phyloP scores from a whole-genome alignment of 2,797 vertebrate species.

The Glyptemys insculpta region DNA sequence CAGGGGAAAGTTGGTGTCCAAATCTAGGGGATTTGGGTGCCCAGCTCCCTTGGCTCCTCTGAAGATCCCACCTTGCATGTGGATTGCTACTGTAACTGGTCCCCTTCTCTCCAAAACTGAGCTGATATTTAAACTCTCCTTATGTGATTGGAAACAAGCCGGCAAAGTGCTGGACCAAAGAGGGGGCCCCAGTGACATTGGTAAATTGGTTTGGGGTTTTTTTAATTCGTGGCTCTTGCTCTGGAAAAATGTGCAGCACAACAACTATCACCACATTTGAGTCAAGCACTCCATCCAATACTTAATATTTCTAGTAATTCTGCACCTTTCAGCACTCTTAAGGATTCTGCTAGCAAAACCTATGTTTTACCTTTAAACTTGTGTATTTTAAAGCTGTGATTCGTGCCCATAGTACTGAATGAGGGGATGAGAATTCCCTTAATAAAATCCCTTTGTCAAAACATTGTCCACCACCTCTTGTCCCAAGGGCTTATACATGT shows the following conservation, averaged over 20 bases:
- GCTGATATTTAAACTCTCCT: fast-evolving
- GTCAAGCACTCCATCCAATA: too few species aligned
- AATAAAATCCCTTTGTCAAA: background rate
- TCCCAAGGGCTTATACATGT: fast-evolving
- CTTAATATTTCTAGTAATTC: background rate
- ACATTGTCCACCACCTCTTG: background rate
- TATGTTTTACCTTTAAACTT: background rate
- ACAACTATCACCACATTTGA: fast-evolving
- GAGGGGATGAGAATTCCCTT: background rate
- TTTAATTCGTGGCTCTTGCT: background rate
- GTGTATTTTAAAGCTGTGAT: background rate
- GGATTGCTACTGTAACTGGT: background rate
- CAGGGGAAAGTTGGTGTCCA: background rate
- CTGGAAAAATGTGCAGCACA: background rate
- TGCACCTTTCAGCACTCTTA: background rate
- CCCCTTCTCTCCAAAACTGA: fast-evolving
- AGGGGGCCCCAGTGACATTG: background rate
- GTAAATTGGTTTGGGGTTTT: background rate
- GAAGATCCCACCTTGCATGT: background rate
- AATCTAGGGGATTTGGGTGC: background rate
- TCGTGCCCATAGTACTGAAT: background rate
- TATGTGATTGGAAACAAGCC: background rate
- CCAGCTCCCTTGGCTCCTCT: background rate
- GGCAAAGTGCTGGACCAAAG: background rate
- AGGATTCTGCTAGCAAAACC: background rate